A percentile compares a stretch with the other conserved stretches of the same genome.
These are phyloP conservation scores for Habroteleia sp. DNA, from an alignment of 2,888 invertebrate genomes.

Conservation along the genomic window DNA sequence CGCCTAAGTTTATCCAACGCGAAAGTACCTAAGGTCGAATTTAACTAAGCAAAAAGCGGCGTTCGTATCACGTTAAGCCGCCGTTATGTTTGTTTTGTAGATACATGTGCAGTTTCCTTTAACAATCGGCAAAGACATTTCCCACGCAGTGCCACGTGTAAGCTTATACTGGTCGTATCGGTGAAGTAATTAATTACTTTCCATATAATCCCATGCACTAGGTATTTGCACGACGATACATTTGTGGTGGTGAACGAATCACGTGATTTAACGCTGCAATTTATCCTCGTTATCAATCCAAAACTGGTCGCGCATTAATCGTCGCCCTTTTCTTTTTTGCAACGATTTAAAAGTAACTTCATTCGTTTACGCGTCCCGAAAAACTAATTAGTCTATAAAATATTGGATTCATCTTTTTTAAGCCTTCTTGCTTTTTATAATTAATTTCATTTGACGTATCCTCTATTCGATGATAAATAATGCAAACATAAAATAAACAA, in stretches of 20 bases:
- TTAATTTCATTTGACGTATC: too few species aligned
- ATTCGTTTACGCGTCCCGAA: conserved; percentile 11
- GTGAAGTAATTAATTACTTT: conserved; percentile 63
- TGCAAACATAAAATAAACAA: too few species aligned
- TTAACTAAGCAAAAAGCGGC: conserved; percentile 20
- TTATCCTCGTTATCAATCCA: conserved; percentile 62
- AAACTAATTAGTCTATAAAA: conserved; percentile 29
- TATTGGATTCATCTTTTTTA: conserved; percentile 17
- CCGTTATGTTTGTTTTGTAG: conserved; percentile 20
- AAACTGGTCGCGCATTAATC: conserved; percentile 51
- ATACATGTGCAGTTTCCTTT: conserved; percentile 41
- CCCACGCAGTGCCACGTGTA: conserved; percentile 53
- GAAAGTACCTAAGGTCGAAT: conserved; percentile 16
- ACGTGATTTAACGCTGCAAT: conserved; percentile 64
- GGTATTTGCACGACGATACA: conserved; percentile 55
- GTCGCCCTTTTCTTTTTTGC: conserved; percentile 12
- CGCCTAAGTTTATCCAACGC: conserved; percentile 24
- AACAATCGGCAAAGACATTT: conserved; percentile 59
- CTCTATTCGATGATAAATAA: not conserved
- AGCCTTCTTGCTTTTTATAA: too few species aligned
- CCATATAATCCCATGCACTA: conserved; percentile 59
- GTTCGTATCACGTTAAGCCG: conserved; percentile 6
- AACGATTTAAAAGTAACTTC: conserved; percentile 12
- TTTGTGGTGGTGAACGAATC: conserved; percentile 56
- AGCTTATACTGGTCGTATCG: conserved; percentile 45